phyloP scores from a whole-genome alignment of 1,140 invertebrate genomes.

The Chelonus insularis region DNA sequence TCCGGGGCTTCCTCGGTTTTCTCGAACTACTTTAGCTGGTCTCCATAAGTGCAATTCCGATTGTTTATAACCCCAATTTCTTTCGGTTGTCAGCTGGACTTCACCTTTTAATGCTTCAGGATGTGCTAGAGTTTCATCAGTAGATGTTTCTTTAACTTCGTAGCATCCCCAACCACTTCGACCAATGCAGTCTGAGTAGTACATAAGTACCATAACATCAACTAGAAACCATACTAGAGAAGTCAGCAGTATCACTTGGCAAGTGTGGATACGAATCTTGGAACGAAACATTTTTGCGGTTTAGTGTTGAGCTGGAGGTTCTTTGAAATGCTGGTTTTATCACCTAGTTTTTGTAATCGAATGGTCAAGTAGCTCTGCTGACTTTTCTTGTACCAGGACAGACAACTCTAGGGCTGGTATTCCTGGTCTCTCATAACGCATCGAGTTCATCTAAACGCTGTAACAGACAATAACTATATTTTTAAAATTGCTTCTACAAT shows the following conservation, averaged over 20 bases:
- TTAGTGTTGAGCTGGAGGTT: background rate
- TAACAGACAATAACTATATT: slow-evolving; percentile 2
- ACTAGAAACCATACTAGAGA: slow-evolving; percentile 95
- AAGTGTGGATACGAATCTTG: slow-evolving; percentile 89
- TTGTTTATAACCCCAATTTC: slow-evolving; percentile 38
- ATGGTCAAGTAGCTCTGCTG: background rate
- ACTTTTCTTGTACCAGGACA: slow-evolving; percentile 11
- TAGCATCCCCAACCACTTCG: slow-evolving; percentile 68
- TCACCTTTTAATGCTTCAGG: slow-evolving; percentile 25
- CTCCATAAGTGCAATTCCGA: slow-evolving; percentile 72
- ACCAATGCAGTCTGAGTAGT: slow-evolving; percentile 89
- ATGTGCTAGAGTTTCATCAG: slow-evolving; percentile 27
- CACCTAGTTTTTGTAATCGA: slow-evolving; percentile 34
- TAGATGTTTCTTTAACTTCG: slow-evolving; percentile 38
- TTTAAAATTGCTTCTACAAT: too few relatives aligned
- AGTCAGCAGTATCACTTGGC: slow-evolving; percentile 90
- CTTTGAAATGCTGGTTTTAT: slow-evolving; percentile 44
- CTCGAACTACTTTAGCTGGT: slow-evolving; percentile 69
- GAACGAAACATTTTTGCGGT: slow-evolving; percentile 74
- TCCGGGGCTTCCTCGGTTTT: slow-evolving; percentile 74
- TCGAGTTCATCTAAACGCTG: slow-evolving; percentile 3
- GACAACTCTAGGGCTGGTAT: background rate
- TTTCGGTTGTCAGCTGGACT: slow-evolving; percentile 24
- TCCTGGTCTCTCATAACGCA: slow-evolving; percentile 7
- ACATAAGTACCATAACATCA: slow-evolving; percentile 87